Evolutionary conservation across 2,797 vertebrate genomes (phyloP).

Genomic region (Falco rusticolus): DNA sequence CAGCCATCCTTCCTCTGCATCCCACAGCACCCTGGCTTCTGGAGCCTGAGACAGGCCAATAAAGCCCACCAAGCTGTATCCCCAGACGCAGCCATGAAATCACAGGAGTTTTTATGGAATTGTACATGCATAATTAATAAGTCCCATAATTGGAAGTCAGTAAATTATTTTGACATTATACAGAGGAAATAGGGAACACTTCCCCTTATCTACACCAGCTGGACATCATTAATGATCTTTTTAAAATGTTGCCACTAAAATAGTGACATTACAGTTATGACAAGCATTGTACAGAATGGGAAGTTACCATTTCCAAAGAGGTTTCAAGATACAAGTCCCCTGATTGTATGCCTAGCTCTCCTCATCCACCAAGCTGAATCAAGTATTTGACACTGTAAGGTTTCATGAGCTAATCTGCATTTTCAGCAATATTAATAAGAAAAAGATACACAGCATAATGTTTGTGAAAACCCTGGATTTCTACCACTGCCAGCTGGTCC

Average conservation of each 20-base stretch:
- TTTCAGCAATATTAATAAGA: neutral
- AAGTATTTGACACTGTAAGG: neutral
- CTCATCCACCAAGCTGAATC: neutral
- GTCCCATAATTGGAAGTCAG: neutral
- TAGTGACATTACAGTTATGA: neutral
- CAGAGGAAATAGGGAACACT: neutral
- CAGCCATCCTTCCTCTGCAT: fast-evolving
- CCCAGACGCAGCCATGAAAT: neutral
- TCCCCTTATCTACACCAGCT: neutral
- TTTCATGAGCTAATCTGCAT: neutral
- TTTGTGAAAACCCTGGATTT: neutral
- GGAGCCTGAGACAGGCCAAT: fast-evolving
- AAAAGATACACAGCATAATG: neutral
- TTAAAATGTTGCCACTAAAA: neutral
- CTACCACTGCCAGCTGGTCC: neutral
- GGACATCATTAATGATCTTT: neutral
- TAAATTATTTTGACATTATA: neutral
- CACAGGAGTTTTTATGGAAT: neutral
- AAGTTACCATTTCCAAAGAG: neutral
- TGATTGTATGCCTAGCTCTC: neutral
- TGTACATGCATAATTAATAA: neutral
- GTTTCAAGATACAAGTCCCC: neutral
- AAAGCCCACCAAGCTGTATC: neutral
- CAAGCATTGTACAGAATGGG: neutral
- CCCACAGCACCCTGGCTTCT: neutral